Evolutionary conservation across 2,797 vertebrate species (phyloP).

Genomic region (Bufotes viridis): DNA sequence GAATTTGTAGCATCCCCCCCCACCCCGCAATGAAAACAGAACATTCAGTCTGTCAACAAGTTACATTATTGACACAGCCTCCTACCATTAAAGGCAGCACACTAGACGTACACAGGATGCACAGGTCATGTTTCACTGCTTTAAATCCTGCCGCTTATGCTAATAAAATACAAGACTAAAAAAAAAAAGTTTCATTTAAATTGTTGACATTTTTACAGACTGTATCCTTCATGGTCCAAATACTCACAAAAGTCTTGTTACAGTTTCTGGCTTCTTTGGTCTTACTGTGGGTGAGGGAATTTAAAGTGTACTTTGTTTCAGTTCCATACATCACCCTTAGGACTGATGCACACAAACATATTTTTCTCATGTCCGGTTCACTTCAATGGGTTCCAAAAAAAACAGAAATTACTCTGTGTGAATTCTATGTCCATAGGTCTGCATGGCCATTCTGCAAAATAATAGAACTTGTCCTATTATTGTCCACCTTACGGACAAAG

Average conservation of each 20-base stretch:
- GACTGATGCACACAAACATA: no score
- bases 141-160: slow-evolving; percentile 31
- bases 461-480: no score
- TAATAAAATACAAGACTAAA: slow-evolving; percentile 38
- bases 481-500: no score
- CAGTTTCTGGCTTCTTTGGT: slow-evolving; percentile 26
- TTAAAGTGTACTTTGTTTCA: slow-evolving; percentile 23
- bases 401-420: no score
- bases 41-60: slow-evolving; percentile 49
- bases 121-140: slow-evolving; percentile 47
- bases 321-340: background rate
- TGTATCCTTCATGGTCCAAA: slow-evolving; percentile 59
- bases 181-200: slow-evolving; percentile 45
- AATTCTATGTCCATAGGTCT: no score
- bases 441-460: no score
- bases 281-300: background rate
- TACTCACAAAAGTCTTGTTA: slow-evolving; percentile 34
- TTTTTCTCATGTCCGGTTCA: no score
- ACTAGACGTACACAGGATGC: slow-evolving; percentile 45
- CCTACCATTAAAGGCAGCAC: slow-evolving; percentile 22
- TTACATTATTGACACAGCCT: slow-evolving; percentile 51
- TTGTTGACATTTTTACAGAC: slow-evolving; percentile 54
- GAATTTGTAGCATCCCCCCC: slow-evolving; percentile 4
- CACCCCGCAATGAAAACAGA: slow-evolving; percentile 27
- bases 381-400: no score